Conservation (phyloP, 2,113 vertebrate species). For the Oxygymnocypris stewartii region DNA sequence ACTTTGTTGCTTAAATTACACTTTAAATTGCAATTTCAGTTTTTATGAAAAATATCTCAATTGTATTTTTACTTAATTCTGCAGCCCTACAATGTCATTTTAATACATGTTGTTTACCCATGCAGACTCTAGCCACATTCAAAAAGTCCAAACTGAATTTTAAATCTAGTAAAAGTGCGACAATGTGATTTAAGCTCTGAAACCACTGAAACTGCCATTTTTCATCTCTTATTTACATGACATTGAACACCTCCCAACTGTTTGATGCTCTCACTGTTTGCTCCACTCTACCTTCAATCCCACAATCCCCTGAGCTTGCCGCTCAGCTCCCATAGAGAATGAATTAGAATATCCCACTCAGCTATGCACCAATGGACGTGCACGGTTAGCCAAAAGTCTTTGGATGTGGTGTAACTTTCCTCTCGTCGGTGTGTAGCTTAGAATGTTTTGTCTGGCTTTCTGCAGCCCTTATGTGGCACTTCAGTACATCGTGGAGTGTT, state of each 20-base stretch:
- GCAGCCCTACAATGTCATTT: neutral
- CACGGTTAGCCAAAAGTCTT: neutral
- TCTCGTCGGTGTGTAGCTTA: neutral
- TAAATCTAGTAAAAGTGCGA: neutral
- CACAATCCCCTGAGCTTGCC: neutral
- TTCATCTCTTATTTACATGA: neutral
- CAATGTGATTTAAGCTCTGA: neutral
- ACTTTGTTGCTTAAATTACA: too few relatives aligned
- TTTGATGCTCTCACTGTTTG: neutral
- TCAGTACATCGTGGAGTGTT: neutral
- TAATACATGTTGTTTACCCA: neutral
- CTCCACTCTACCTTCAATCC: neutral
- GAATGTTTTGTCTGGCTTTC: slow-evolving; percentile 7
- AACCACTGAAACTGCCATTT: neutral
- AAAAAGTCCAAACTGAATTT: neutral
- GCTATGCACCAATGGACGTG: neutral
- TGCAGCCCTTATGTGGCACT: neutral
- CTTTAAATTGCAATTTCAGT: neutral
- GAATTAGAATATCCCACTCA: neutral
- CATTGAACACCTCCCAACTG: neutral
- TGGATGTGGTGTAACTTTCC: neutral
- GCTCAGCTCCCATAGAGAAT: neutral
- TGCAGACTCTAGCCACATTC: neutral
- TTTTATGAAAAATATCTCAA: neutral
- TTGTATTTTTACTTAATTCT: neutral